phyloP scores from a whole-genome alignment of 2,888 invertebrate species.

The Thecophora atra region DNA sequence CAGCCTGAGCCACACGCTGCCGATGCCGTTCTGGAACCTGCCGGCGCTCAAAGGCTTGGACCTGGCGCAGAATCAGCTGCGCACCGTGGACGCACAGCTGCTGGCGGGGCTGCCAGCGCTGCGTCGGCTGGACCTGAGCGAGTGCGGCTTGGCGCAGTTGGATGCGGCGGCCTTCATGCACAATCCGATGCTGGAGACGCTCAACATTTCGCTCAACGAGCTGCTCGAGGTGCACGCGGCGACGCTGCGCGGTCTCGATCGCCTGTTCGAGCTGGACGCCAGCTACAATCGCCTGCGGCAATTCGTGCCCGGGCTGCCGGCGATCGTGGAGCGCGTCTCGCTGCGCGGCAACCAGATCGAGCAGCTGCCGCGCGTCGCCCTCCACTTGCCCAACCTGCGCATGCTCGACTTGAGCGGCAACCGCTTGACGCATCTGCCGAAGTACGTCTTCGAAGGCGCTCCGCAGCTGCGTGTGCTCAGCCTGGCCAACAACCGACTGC shows the following conservation, averaged over 20 bases:
- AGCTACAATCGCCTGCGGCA: constrained; percentile 78
- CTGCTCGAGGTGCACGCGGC: constrained; percentile 77
- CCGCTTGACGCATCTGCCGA: constrained; percentile 75
- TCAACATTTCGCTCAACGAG: constrained; percentile 82
- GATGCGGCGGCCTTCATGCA: constrained; percentile 79
- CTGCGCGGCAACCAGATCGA: constrained; percentile 77
- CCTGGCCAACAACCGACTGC: constrained; percentile 78
- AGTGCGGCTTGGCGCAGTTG: constrained; percentile 75
- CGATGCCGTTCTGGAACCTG: constrained; percentile 84
- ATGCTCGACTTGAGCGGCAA: constrained; percentile 81
- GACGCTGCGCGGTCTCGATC: constrained; percentile 78
- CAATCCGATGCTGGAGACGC: constrained; percentile 77
- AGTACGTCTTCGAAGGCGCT: constrained; percentile 73
- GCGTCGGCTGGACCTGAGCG: constrained; percentile 79
- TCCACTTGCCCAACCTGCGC: constrained; percentile 77
- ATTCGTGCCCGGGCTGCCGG: constrained; percentile 80
- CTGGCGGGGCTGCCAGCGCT: constrained; percentile 79
- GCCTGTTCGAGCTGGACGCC: constrained; percentile 81
- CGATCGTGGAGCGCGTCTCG: constrained; percentile 79
- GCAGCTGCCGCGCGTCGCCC: constrained; percentile 72
- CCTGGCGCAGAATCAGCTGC: constrained; percentile 79
- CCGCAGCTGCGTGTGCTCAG: constrained; percentile 76
- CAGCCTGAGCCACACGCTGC: constrained; percentile 77
- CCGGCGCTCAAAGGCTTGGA: constrained; percentile 86
- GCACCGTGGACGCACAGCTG: constrained; percentile 76